Base-by-base conservation (phyloP, 2,888 invertebrate species). In the Mimas tiliae region DNA sequence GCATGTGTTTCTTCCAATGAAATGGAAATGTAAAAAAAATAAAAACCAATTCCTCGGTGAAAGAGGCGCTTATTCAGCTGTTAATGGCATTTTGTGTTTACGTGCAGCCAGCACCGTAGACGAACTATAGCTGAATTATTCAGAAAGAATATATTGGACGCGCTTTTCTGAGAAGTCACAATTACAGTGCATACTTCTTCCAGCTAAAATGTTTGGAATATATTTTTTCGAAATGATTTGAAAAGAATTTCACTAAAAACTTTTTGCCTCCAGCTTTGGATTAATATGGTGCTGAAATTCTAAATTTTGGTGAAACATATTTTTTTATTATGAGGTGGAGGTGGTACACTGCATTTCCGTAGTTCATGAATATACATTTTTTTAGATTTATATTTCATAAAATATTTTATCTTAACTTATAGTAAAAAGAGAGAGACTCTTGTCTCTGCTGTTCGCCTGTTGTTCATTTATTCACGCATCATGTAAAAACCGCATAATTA, bases 51-150 rank as follows among this genome's bases (percentile, higher is more conserved):
- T 73, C 73, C 74, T 73, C 70, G 74, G 76, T 80, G 77, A 79
- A 80, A 79, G 76, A 77, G 75, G 68, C 70, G 75, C 74, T 76
- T 74, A 84, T 85, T 85, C 83, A 83, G 77, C 71, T 82, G 78
- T 83, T 86, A 87, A 87, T 85, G 82, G 82, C 79, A 77, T 86
- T 87, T 84, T 74, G 73, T 81, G 81, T 83, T 86, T 79, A 77
- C 85, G 82, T 82, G 84, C 77, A 78, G 67, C 78, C 72, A 66
- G 67, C 70, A 67, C 71, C 72, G 73, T 69, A 71, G 71, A 74
- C 48, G 19, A 34, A 55, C 68, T 65, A 74, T 73, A 69, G 72
- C 76, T 72, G 65, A 72, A 63, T 69, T 72, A 72, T 70, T 70
- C 70, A 53, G 73, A 72, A 72, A 76, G 73, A 70, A 74, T 74